Base-by-base conservation (phyloP, 2,888 invertebrate species). In the Melitaea athalia region DNA sequence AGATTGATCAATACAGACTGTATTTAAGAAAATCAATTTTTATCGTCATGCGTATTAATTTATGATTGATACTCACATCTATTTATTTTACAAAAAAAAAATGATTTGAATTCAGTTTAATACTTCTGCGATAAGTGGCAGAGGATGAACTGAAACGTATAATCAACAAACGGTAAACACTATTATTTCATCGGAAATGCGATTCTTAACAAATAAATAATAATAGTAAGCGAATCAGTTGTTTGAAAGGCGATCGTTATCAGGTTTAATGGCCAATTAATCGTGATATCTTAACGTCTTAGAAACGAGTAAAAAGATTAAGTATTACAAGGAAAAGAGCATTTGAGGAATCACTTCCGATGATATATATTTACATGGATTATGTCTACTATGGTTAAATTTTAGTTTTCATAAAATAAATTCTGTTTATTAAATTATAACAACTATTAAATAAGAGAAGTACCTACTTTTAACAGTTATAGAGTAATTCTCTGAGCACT, bases 221-320 rank as follows among this genome's bases (percentile, higher is more conserved):
- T 50, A 62, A 62, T 66, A 62, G 38, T 33, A 62, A 69, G 62
- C 63, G 63, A 8, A 43, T 31, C 42, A 47, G 62, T 52, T 45
- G 69, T 63, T 59, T 69, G 69, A 59, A 63, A 67, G 15, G 42
- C 7, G 55, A 63, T 67, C 11, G 49, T 53, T 67, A 69, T 63
- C n/a, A 43, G 12, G n/a, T 33, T 31, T 65, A 66, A 55, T 24
- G 47, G 47, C 42, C 53, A 61, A 66, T 66, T 66, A 55, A 45
- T n/a, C 38, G 33, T 24, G 14, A 61, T 55, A 42, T 57, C 14
- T 33, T n/a, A 55, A 55, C 31, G 53, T n/a, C 8, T 7, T 33
- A 12, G 5, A 52, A 12, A 24, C 52, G 4, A 10, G 50, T 50
- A 50, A 50, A 50, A 17, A 17, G 17, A 11, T 4, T 50, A 50